A percentile compares a stretch with the other conserved stretches of the same genome.
Conservation (phyloP, 2,888 invertebrate genomes). For the Eupithecia centaureata region DNA sequence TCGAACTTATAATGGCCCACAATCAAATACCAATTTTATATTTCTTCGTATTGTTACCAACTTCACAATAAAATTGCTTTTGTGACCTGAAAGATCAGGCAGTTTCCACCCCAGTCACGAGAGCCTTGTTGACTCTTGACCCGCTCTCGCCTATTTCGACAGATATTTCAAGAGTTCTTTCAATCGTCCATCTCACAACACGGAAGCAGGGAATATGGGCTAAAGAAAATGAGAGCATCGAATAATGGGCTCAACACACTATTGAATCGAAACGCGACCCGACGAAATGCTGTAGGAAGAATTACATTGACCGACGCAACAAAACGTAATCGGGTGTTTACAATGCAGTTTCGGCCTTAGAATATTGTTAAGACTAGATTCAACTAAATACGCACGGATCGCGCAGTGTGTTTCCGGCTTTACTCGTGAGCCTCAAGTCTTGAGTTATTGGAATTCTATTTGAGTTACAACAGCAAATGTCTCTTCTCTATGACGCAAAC, state of each 20-base stretch:
- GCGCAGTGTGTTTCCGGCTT: too few relatives aligned
- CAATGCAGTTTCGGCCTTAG: too few relatives aligned
- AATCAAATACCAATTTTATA: not conserved
- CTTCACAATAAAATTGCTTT: conserved; percentile 4
- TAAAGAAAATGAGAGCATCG: not conserved
- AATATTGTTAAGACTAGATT: too few relatives aligned
- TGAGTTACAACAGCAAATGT: not conserved
- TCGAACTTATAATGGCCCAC: not conserved
- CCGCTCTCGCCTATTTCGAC: conserved; percentile 13
- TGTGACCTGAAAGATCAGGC: not conserved
- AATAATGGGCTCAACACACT: not conserved
- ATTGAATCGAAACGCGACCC: too few relatives aligned
- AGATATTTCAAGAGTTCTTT: conserved; percentile 15
- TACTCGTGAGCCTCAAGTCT: not conserved
- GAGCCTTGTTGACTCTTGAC: conserved; percentile 23
- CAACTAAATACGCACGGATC: too few relatives aligned
- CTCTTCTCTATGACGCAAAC: conserved; percentile 8
- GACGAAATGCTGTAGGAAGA: too few relatives aligned
- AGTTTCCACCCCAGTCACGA: conserved; percentile 13
- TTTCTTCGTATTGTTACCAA: conserved; percentile 10
- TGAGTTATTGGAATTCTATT: not conserved
- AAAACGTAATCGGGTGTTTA: too few relatives aligned
- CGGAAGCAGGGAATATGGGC: not conserved
- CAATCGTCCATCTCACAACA: not conserved
- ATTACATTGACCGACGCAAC: too few relatives aligned